A percentile compares a stretch with the other conserved stretches of the same genome.
Evolutionary conservation across 2,113 vertebrate genomes (phyloP).

Genomic region (Solea senegalensis): DNA sequence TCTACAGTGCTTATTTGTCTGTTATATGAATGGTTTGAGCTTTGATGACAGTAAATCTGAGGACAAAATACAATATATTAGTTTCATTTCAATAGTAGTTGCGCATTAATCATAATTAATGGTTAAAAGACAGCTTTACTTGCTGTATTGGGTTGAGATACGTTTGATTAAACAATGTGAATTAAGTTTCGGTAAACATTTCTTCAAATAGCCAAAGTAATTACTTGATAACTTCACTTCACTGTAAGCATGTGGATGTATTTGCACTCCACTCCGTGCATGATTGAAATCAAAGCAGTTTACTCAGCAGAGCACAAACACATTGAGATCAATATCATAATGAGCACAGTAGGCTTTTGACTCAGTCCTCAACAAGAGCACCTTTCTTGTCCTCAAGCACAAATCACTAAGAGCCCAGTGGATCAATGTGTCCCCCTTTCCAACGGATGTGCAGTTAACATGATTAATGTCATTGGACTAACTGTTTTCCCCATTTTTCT

Average conservation of each 20-base stretch:
- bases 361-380: conserved; percentile 57
- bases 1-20: no score
- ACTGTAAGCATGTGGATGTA: not conserved
- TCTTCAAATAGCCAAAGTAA: not conserved
- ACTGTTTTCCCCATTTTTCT: conserved; percentile 35
- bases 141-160: no score
- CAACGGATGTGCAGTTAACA: conserved; percentile 74
- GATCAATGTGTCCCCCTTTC: conserved; percentile 75
- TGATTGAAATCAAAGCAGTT: conserved; percentile 52
- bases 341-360: conserved; percentile 60
- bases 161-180: no score
- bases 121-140: no score
- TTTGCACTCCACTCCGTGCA: conserved; percentile 1
- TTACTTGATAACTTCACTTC: not conserved
- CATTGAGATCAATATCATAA: conserved; percentile 66
- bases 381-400: conserved; percentile 63
- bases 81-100: no score
- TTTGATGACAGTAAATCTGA: no score
- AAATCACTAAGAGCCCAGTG: conserved; percentile 64
- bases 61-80: no score
- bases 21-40: no score
- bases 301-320: conserved; percentile 58
- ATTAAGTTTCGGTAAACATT: not conserved
- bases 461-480: conserved; percentile 69
- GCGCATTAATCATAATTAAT: no score